These are phyloP conservation scores for Heliconius hewitsoni DNA, from an alignment of 1,140 invertebrate species.

Conservation along the genomic window DNA sequence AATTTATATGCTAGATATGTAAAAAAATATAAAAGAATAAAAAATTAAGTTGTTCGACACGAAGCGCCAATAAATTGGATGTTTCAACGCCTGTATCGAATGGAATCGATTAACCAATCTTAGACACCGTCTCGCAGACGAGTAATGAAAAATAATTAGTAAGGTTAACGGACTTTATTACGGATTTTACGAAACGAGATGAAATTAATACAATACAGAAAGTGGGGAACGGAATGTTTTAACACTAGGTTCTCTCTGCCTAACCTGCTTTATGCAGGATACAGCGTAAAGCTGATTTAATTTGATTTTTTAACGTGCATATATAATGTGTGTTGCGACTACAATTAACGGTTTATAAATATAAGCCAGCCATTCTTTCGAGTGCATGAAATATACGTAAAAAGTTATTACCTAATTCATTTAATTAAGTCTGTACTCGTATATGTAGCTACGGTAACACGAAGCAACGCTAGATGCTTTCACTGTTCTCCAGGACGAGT, in stretches of 20 bases:
- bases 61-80: constrained; percentile 25
- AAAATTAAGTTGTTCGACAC: constrained; percentile 12
- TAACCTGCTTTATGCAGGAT: no score
- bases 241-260: no score
- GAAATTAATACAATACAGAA: not conserved
- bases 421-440: constrained; percentile 33
- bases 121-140: constrained; percentile 1
- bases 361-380: not conserved
- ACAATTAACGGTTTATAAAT: not conserved
- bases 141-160: constrained; percentile 12
- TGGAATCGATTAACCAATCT: constrained; percentile 21
- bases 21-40: not conserved
- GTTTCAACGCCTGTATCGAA: constrained; percentile 23
- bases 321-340: not conserved
- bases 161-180: constrained; percentile 16
- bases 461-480: constrained; percentile 35
- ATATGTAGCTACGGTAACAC: constrained; percentile 13
- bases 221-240: no score
- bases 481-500: constrained; percentile 32
- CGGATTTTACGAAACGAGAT: not conserved
- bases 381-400: constrained; percentile 23
- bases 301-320: no score
- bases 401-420: constrained; percentile 33
- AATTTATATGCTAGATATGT: not conserved
- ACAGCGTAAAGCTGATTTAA: no score